phyloP scores from a whole-genome alignment of 2,113 vertebrate species.

The Nesogale talazaci region DNA sequence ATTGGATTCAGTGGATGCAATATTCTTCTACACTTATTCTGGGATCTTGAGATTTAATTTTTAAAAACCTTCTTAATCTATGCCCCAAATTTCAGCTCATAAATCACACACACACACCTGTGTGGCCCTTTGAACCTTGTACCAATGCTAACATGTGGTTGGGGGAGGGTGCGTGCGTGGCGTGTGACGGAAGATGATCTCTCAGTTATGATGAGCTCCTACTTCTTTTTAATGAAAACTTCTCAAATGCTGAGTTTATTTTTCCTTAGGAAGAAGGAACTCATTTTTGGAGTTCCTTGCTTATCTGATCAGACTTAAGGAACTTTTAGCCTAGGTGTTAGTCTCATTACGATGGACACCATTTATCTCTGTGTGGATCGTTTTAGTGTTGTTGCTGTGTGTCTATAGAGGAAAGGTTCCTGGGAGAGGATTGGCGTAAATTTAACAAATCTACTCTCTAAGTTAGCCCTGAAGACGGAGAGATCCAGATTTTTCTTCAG shows the following conservation, averaged over 20 bases:
- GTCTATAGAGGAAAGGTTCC: neutral
- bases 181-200: neutral
- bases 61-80: neutral
- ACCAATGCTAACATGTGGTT: too few relatives aligned
- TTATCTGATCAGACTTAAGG: constrained; percentile 1
- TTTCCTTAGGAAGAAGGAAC: neutral
- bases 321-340: neutral
- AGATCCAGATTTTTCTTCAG: neutral
- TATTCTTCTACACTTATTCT: neutral
- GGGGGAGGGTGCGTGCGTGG: too few relatives aligned
- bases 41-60: neutral
- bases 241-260: constrained; percentile 10
- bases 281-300: neutral
- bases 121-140: neutral
- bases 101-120: neutral
- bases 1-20: neutral
- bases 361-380: neutral
- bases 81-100: neutral
- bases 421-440: neutral
- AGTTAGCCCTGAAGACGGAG: neutral
- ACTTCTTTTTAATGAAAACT: neutral
- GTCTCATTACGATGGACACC: neutral
- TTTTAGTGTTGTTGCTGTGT: neutral
- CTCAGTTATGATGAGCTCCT: neutral
- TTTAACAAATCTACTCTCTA: neutral